Conservation (phyloP, 2,888 invertebrate species). For the Anoplius nigerrimus region DNA sequence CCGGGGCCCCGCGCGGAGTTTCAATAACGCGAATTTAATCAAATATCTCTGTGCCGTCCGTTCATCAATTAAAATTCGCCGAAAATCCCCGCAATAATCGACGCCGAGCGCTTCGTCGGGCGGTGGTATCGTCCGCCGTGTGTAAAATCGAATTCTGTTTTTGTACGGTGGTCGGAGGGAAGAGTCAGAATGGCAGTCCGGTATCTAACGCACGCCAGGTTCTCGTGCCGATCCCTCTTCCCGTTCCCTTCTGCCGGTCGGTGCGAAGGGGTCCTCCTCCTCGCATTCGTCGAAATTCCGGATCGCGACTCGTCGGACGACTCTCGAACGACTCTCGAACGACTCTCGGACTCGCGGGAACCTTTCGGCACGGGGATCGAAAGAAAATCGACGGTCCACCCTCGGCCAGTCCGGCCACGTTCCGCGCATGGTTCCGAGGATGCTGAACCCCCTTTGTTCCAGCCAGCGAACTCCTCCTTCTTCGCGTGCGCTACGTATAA, state of each 20-base stretch:
- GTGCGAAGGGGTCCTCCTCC: background rate
- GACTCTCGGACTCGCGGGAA: conserved; percentile 16
- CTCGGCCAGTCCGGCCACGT: conserved; percentile 24
- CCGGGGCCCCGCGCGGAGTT: too few relatives aligned
- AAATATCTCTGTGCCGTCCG: too few relatives aligned
- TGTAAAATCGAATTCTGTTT: too few relatives aligned
- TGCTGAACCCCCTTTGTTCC: conserved; percentile 38
- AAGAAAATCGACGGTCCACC: conserved; percentile 5
- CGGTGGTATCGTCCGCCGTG: too few relatives aligned
- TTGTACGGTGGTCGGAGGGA: background rate
- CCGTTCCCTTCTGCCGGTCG: background rate
- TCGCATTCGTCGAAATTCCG: conserved; percentile 44
- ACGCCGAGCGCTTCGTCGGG: too few relatives aligned
- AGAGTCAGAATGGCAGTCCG: background rate
- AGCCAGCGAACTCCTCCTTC: background rate
- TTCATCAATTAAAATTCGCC: too few relatives aligned
- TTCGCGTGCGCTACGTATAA: background rate
- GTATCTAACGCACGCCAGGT: background rate
- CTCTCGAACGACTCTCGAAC: background rate
- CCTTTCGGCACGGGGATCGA: conserved; percentile 1
- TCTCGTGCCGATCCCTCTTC: background rate
- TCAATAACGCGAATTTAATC: too few relatives aligned
- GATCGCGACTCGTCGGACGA: background rate
- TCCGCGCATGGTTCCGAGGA: conserved; percentile 33
- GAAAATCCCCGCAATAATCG: too few relatives aligned